Conservation (phyloP, 2,797 vertebrate genomes). For the Bovichtus diacanthus region DNA sequence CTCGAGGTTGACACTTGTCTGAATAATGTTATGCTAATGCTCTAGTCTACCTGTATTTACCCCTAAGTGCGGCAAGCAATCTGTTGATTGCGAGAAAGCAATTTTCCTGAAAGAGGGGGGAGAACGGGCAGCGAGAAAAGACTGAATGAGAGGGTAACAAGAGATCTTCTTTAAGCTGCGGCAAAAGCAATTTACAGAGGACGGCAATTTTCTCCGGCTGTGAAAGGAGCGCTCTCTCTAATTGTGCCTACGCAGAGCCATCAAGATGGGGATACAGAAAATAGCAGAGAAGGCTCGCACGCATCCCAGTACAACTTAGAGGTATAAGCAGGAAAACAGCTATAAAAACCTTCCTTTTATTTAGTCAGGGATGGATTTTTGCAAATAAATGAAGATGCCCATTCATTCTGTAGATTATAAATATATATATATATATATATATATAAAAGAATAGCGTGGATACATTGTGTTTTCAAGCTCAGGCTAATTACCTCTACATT, state of each 20-base stretch:
- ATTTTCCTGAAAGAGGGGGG: slow-evolving; percentile 79
- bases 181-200: slow-evolving; percentile 83
- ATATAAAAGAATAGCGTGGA: slow-evolving; percentile 10
- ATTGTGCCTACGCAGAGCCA: slow-evolving; percentile 77
- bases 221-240: slow-evolving; percentile 80
- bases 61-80: slow-evolving; percentile 84
- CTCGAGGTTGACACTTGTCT: slow-evolving; percentile 82
- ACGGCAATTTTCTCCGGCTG: slow-evolving; percentile 83
- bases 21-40: slow-evolving; percentile 88
- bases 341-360: slow-evolving; percentile 41
- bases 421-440: neutral
- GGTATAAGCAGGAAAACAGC: slow-evolving; percentile 47
- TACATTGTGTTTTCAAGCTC: slow-evolving; percentile 30
- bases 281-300: slow-evolving; percentile 51
- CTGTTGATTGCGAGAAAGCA: slow-evolving; percentile 84
- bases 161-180: slow-evolving; percentile 82
- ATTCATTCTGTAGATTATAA: slow-evolving; percentile 26
- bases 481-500: slow-evolving; percentile 55
- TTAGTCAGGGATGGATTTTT: slow-evolving; percentile 21
- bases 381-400: slow-evolving; percentile 31
- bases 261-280: slow-evolving; percentile 70
- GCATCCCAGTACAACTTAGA: slow-evolving; percentile 52
- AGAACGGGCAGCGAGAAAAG: slow-evolving; percentile 52
- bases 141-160: slow-evolving; percentile 77
- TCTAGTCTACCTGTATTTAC: slow-evolving; percentile 85